A percentile compares a stretch with the other conserved stretches of the same genome.
Conservation (phyloP, 2,888 invertebrate species). For the Drosophila suboccidentalis region DNA sequence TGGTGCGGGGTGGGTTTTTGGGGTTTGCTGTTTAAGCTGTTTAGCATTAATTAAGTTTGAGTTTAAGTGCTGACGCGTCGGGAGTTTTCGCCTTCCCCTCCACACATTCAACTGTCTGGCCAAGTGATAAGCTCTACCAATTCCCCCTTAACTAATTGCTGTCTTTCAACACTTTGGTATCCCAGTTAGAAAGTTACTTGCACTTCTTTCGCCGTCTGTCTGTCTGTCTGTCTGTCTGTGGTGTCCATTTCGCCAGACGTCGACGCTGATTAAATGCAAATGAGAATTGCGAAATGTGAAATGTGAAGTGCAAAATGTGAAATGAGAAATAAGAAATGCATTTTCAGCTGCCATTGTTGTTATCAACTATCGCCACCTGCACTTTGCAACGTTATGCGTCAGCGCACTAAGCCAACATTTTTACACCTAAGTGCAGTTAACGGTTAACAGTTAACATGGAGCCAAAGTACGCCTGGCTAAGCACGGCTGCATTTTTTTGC, state of each 20-base stretch:
- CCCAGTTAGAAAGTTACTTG: slow-evolving; percentile 28
- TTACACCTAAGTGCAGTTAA: slow-evolving; percentile 74
- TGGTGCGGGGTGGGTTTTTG: background rate
- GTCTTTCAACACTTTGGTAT: slow-evolving; percentile 71
- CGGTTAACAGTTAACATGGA: slow-evolving; percentile 44
- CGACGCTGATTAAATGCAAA: slow-evolving; percentile 62
- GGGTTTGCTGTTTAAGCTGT: slow-evolving; percentile 63
- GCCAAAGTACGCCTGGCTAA: slow-evolving; percentile 20
- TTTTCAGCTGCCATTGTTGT: slow-evolving; percentile 32
- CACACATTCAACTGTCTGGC: slow-evolving; percentile 72
- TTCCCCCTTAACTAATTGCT: slow-evolving; percentile 60
- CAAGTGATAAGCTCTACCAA: slow-evolving; percentile 66
- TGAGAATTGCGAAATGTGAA: slow-evolving; percentile 11
- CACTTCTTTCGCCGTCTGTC: slow-evolving; percentile 4
- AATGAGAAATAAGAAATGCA: background rate
- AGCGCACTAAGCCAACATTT: slow-evolving; percentile 80
- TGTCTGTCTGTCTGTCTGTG: slow-evolving; percentile 19
- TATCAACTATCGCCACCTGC: slow-evolving; percentile 66
- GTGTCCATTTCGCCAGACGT: slow-evolving; percentile 63
- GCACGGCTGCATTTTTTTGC: slow-evolving; percentile 62
- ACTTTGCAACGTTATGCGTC: slow-evolving; percentile 72
- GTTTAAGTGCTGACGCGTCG: slow-evolving; percentile 58
- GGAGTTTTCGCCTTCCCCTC: slow-evolving; percentile 21
- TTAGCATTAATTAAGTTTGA: slow-evolving; percentile 79
- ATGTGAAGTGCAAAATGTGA: background rate